Base-by-base conservation (phyloP, 2,888 invertebrate species). In the Melangyna quadrimaculata region DNA sequence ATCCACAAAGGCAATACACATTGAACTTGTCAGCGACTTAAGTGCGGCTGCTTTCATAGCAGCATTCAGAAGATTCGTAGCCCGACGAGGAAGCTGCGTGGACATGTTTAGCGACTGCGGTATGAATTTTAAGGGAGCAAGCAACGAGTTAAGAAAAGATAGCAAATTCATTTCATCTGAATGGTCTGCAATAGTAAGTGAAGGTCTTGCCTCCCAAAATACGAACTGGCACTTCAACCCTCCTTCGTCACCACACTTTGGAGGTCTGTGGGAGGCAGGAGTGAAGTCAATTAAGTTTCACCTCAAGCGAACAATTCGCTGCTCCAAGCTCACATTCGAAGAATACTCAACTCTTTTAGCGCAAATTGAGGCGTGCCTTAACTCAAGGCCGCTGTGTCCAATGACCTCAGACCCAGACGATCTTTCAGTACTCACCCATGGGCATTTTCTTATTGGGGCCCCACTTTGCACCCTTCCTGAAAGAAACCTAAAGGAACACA, bases 401-500 rank as follows among this genome's bases (percentile, higher is more conserved):
- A 35, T 35, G 10, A 35, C 35, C 1, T 32, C 32, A 32, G 32
- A 32, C 9, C 32, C 32, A 32, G 32, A 32, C 1, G 32, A 32
- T 32, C 9, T 32, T 1, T 32, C 32, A 1, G 32, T 32, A 9
- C 32, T 32, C 32, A 32, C 32, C 32, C 29, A 4, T 2, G 35
- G 35, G 12, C 35, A 35, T 12, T 35, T 35, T 12, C 3, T 35
- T 2, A 43, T 43, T n/a, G 51, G 40, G 24, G 51, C 12, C 0
- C 35, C 61, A 17, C 14, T 74, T 1, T 61, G 37, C 29, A 48
- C 48, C 1, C 24, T 75, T 2, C 67, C 67, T 3, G 32, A 67
- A 45, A 43, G 57, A 17, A 75, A 75, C 17, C 27, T 57, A 1
- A 2, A 8, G 6, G 67, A 67, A 27, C 43, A 65, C n/a, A 67